These are phyloP conservation scores for Drosophila vallismaia DNA, from an alignment of 2,888 invertebrate genomes.

Conservation along the genomic window DNA sequence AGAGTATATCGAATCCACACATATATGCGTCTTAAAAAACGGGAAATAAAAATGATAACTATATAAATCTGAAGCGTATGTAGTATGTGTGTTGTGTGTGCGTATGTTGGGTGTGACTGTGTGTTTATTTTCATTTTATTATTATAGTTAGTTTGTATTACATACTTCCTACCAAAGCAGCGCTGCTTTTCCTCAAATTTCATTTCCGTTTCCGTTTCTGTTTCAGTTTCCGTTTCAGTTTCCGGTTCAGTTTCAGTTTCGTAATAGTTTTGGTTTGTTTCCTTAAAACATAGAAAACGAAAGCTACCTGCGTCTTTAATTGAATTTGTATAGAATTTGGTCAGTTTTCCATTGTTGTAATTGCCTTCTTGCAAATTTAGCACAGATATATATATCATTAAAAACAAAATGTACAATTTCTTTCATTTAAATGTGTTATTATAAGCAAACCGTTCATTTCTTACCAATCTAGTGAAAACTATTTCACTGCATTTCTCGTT, in stretches of 20 bases:
- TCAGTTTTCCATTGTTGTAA: conserved; percentile 55
- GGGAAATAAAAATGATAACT: conserved; percentile 35
- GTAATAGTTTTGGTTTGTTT: conserved; percentile 17
- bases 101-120: conserved; percentile 17
- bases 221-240: not conserved
- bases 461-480: conserved; percentile 50
- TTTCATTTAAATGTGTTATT: conserved; percentile 49
- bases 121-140: conserved; percentile 9
- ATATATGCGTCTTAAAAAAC: conserved; percentile 23
- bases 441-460: conserved; percentile 77
- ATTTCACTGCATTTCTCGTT: conserved; percentile 10
- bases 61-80: conserved; percentile 14
- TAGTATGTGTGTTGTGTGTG: conserved; percentile 10
- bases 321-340: conserved; percentile 15
- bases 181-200: conserved; percentile 55
- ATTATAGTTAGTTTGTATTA: conserved; percentile 39
- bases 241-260: no score
- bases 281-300: conserved; percentile 14
- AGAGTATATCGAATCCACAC: conserved; percentile 1
- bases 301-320: conserved; percentile 18
- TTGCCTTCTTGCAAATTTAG: conserved; percentile 45
- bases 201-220: not conserved
- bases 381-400: conserved; percentile 19
- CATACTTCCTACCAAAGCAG: conserved; percentile 76
- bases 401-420: conserved; percentile 13